These are phyloP conservation scores for Heliconius eleuchia DNA, from an alignment of 1,140 invertebrate species.

Conservation along the genomic window DNA sequence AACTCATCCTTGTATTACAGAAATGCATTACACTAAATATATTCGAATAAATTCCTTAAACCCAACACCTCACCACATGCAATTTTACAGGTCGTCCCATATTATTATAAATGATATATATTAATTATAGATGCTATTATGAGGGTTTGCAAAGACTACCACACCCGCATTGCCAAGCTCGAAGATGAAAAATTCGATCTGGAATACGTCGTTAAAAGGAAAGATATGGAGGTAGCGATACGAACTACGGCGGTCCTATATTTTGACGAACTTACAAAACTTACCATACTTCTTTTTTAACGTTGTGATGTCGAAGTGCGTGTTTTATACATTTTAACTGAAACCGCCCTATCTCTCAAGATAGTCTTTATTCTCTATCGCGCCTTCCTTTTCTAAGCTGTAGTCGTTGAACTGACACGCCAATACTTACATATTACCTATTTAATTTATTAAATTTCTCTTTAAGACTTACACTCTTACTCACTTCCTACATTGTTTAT, in stretches of 20 bases:
- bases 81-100: slow-evolving; percentile 39
- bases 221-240: slow-evolving; percentile 95
- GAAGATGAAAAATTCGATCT: slow-evolving; percentile 99
- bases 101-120: slow-evolving; percentile 59
- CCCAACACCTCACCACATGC: slow-evolving; percentile 48
- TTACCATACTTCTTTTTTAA: slow-evolving; percentile 68
- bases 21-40: slow-evolving; percentile 17
- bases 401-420: slow-evolving; percentile 57
- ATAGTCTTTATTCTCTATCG: slow-evolving; percentile 58
- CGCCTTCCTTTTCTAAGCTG: slow-evolving; percentile 66
- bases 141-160: slow-evolving; percentile 92
- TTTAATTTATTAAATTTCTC: slow-evolving; percentile 56
- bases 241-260: slow-evolving; percentile 57
- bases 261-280: slow-evolving; percentile 72
- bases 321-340: slow-evolving; percentile 67
- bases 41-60: neutral
- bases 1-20: neutral
- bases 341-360: slow-evolving; percentile 33
- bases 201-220: slow-evolving; percentile 98
- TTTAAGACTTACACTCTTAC: slow-evolving; percentile 59
- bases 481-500: slow-evolving; percentile 52
- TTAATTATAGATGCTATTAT: slow-evolving; percentile 86
- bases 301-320: slow-evolving; percentile 68
- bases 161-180: slow-evolving; percentile 92
- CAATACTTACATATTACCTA: slow-evolving; percentile 56